Evolutionary conservation across 1,140 invertebrate species (phyloP).

Genomic region (Bombus ignitus): DNA sequence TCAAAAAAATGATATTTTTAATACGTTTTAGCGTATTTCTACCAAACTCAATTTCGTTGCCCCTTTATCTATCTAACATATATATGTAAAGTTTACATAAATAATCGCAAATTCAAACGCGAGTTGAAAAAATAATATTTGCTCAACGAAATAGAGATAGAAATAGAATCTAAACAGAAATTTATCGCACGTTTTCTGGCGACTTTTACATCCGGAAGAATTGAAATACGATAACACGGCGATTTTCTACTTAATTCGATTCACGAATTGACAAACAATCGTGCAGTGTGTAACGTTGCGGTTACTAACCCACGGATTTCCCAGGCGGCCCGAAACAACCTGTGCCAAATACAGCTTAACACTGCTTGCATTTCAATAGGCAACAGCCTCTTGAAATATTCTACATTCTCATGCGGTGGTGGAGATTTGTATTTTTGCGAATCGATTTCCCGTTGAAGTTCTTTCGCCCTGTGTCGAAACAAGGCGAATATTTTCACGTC

Average conservation of each 20-base stretch:
- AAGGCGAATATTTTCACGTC: background rate
- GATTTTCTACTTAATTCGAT: conserved; percentile 28
- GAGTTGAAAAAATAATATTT: background rate
- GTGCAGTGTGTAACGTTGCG: background rate
- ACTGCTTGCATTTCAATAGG: conserved; percentile 34
- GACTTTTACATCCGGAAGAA: background rate
- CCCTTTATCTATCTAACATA: too few relatives aligned
- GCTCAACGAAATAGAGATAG: too few relatives aligned
- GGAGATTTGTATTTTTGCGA: background rate
- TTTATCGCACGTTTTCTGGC: too few relatives aligned
- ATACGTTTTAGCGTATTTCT: background rate
- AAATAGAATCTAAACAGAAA: too few relatives aligned
- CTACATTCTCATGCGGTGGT: background rate
- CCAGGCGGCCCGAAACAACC: conserved; percentile 32
- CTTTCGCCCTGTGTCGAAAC: background rate
- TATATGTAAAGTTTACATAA: too few relatives aligned
- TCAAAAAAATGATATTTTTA: background rate
- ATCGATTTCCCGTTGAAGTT: background rate
- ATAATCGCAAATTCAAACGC: background rate
- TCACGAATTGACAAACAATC: conserved; percentile 19
- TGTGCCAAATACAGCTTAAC: conserved; percentile 39
- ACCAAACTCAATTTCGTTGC: too few relatives aligned
- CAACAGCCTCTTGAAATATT: conserved; percentile 27
- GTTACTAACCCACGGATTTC: conserved; percentile 40
- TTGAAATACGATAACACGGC: background rate